Percentiles rank a stretch among this genome's conserved stretches.
phyloP scores from a whole-genome alignment of 2,888 invertebrate species.

The Hylaea fasciaria region DNA sequence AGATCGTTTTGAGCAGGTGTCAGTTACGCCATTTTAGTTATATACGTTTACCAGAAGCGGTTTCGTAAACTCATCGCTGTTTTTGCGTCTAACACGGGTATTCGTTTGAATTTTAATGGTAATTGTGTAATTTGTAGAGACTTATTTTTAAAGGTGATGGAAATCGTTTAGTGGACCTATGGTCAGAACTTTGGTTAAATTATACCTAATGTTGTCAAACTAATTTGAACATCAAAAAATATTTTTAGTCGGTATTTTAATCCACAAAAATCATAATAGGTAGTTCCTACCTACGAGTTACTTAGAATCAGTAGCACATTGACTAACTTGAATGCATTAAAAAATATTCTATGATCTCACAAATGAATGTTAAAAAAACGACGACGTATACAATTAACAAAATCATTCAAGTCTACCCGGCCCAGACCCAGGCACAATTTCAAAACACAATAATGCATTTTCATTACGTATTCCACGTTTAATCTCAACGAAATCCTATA shows the following conservation, averaged over 20 bases:
- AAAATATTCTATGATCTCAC: too few species aligned
- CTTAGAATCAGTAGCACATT: too few species aligned
- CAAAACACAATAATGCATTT: constrained; percentile 64
- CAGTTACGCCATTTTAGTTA: constrained; percentile 55
- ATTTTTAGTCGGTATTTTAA: too few species aligned
- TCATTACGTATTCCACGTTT: constrained; percentile 75
- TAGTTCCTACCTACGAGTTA: too few species aligned
- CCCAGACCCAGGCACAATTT: constrained; percentile 37
- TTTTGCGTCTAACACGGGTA: constrained; percentile 24
- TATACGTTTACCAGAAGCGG: constrained; percentile 41
- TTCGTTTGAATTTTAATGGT: constrained; percentile 13
- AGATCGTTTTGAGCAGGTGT: constrained; percentile 54
- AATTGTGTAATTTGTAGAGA: constrained; percentile 12
- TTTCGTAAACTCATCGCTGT: constrained; percentile 41
- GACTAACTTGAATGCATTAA: too few species aligned
- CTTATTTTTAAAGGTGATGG: neutral
- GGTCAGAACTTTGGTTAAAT: too few species aligned
- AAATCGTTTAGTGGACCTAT: too few species aligned
- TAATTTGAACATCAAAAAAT: too few species aligned
- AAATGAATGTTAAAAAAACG: too few species aligned
- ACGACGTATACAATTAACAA: neutral
- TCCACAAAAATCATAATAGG: too few species aligned
- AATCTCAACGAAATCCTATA: constrained; percentile 80
- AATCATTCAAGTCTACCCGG: constrained; percentile 23
- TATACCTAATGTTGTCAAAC: too few species aligned